Evolutionary conservation across 2,113 vertebrate genomes (phyloP), one percentile per base, ranked within the genome.

Genomic region (Argyrosomus japonicus): DNA sequence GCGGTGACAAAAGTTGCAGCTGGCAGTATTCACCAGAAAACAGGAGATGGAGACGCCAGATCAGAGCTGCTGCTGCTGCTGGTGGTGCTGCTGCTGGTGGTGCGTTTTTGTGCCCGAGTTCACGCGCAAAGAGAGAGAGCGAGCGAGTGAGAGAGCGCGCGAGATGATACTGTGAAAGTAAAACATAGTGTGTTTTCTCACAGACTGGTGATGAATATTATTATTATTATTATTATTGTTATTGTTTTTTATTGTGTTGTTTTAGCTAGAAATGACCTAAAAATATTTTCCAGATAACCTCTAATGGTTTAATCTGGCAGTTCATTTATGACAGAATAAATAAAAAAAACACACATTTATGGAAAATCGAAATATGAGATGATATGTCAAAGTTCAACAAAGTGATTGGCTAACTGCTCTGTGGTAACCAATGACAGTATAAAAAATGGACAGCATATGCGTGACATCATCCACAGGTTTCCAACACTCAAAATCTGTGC

Each of bases 1-100:
- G 62, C 29, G 62, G 45, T 13, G 67, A 81, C 84, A 88, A 90
- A 87, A 92, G 91, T 90, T 90, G 77, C 89, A 90, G 88, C 88
- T 88, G 88, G 75, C 40, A 27, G 81, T 13, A 84, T 87, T 85
- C 61, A 68, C 13, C 3, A 25, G 63, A 11, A 82, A 77, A 77
- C n/a, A 40, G 32, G 18, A 77, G 70, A 25, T 12, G 15, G 54
- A 48, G 60, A 48, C 18, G 47, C 67, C 72, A 45, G 76, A 48
- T 51, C 53, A 51, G 78, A 53, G 69, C 47, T 56, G 60, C n/a
- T 19, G 79, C 62, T 57, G 84, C 43, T 56, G 77, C 77, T 80
- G 32, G 5, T 32, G 32, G 0, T 32, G 68, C 36, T 56, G 60
- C 10, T 19, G 79, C 56, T 57, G 84, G 19, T 56, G 77, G 77